Base-by-base conservation (phyloP, 2,888 invertebrate species). In the Drosophila recens region DNA sequence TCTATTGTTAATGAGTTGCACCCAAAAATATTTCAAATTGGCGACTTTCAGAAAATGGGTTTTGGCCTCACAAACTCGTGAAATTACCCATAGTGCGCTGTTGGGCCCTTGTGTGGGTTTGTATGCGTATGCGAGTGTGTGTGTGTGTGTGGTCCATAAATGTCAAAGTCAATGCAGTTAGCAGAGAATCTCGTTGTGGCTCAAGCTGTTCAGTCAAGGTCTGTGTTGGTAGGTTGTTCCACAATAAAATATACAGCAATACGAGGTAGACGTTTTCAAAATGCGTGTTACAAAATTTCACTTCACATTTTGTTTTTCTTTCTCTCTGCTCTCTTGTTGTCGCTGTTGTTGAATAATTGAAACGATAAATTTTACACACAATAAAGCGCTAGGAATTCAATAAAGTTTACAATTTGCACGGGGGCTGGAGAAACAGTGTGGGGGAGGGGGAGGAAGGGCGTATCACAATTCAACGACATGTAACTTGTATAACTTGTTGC, bases 151-250 rank as follows among this genome's bases (percentile, higher is more conserved):
- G 49, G 54, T 56, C 84, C 71, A 89, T 84, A 89, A 84, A 84
- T 84, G 84, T 84, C 89, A 84, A 84, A 84, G 84, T 84, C 84
- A 84, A 84, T 87, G 84, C 87, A 81, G 81, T 75, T 80, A 70
- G 68, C 74, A 54, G 61, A 57, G 52, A 58, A 78, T 83, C 62
- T 73, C 68, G 65, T 42, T 46, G 45, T 49, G 42, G 34, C 61
- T 64, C 52, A 58, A 69, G 65, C 59, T 52, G 49, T 61, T 17
- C 57, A 76, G 67, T 72, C 82, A 82, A 82, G 86, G 86, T 67
- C 70, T 48, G 48, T n/a, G 42, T 45, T 27, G 33, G 51, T 40
- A 40, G 38, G 34, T n/a, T 13, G 27, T 27, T 27, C 27, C 45
- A 77, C 72, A 71, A 74, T 75, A 71, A 74, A 69, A 72, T 80